Evolutionary conservation across 2,797 vertebrate genomes (phyloP), one percentile per base, ranked within the genome.

Genomic region (Semotilus atromaculatus): DNA sequence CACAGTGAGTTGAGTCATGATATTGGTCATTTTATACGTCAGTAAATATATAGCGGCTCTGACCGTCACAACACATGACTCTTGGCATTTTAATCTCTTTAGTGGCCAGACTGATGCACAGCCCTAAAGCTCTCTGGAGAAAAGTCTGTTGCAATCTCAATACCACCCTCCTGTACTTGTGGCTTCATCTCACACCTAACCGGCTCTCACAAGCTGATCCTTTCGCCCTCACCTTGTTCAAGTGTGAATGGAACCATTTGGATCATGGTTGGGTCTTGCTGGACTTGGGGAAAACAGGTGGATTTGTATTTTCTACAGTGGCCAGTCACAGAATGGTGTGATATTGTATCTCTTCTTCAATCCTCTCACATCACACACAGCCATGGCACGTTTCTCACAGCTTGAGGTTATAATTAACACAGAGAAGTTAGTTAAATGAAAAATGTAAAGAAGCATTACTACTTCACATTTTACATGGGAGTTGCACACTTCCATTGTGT

Each of bases 31-130:
- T 85, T 72, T 26, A 18, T 53, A 53, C 0, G 38, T 84, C 82
- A 78, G 66, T 78, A 71, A 84, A 78, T 84, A 78, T 48, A 81
- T 38, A 78, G 74, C 2, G 1, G 8, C 36, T 78, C 29, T 36
- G 14, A 60, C 45, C 79, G 3, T 55, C 45, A 36, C 43, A 40
- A 43, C 68, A 81, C 51, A 58, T 8, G 38, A 82, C 76, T 80
- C 53, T 64, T 51, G 76, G 29, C 83, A 80, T 80, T 85, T 80
- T 73, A 80, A 85, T 85, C 76, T 71, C 68, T 80, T 85, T 85
- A 80, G 76, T 85, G 76, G 43, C 18, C 76, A 53, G 76, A 62
- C 68, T 64, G 55, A 79, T 29, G 43, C 1, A 10, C 31, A 36
- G 51, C 51, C n/a, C 26, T 19, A 76, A 60, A 72, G 66, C 53